A percentile compares a stretch with the other conserved stretches of the same genome.
Conservation (phyloP, 2,797 vertebrate species). For the Okamejei kenojei region DNA sequence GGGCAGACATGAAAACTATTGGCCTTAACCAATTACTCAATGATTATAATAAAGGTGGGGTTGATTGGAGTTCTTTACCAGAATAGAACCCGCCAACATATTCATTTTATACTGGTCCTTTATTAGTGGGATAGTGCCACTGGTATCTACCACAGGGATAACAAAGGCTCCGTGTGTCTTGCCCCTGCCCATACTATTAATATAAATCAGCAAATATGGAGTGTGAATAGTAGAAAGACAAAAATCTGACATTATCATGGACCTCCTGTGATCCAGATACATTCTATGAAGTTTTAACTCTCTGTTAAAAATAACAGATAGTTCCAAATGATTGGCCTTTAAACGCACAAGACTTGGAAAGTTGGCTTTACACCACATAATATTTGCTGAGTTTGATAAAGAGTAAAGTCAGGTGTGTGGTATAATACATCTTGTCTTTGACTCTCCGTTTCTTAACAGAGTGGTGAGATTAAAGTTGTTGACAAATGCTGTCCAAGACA, state of each 20-base stretch:
- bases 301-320: not conserved
- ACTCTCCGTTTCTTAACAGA: not conserved
- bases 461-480: not conserved
- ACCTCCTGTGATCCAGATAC: not conserved
- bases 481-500: not conserved
- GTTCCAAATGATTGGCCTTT: not conserved
- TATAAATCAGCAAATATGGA: not conserved
- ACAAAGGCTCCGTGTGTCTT: not conserved
- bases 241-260: not conserved
- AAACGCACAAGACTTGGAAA: not conserved
- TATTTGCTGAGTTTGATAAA: not conserved
- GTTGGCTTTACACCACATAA: not conserved
- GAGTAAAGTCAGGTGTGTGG: not conserved
- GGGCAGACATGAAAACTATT: not conserved
- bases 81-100: not conserved
- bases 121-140: not conserved
- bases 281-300: not conserved
- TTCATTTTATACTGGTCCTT: not conserved
- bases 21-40: not conserved
- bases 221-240: not conserved
- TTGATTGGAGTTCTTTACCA: too few relatives aligned
- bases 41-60: not conserved
- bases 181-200: not conserved
- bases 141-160: not conserved
- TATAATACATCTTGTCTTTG: too few relatives aligned